Percentiles rank a stretch among this genome's conserved stretches.
Evolutionary conservation across 2,113 vertebrate genomes (phyloP).

Genomic region (Carlito syrichta): DNA sequence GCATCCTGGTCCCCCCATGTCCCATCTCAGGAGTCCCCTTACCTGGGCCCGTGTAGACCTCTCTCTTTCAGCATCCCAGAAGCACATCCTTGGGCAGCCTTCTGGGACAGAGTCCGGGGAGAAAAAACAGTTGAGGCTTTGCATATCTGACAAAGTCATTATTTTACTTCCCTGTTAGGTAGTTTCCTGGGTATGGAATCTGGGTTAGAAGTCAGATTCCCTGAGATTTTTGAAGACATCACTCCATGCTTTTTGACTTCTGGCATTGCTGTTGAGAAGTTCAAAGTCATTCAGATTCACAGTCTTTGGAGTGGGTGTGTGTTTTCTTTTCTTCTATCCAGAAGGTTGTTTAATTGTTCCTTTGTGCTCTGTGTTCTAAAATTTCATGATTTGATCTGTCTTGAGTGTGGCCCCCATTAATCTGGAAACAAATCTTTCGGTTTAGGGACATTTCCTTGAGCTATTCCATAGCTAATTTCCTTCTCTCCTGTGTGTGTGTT

Average conservation of each 20-base stretch:
- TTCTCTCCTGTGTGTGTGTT: not conserved
- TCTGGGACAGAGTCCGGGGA: not conserved
- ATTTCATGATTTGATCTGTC: not conserved
- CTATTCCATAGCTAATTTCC: not conserved
- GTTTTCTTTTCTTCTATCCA: not conserved
- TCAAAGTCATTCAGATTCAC: not conserved
- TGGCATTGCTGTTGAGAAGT: not conserved
- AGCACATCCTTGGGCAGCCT: fast-evolving
- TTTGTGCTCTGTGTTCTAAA: constrained; percentile 14
- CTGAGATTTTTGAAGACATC: constrained; percentile 13
- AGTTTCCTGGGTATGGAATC: not conserved
- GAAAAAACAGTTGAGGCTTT: not conserved
- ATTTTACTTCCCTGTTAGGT: not conserved
- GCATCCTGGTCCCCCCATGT: not conserved
- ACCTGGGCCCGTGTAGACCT: not conserved
- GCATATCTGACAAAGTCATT: not conserved
- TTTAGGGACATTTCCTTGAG: not conserved
- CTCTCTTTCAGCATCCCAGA: not conserved
- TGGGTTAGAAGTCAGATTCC: not conserved
- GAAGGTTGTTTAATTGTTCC: not conserved
- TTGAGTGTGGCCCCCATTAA: not conserved
- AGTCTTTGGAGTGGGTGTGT: not conserved
- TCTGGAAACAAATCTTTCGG: not conserved
- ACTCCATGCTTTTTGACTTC: not conserved
- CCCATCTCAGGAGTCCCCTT: not conserved